Percentiles rank a stretch among this genome's conserved stretches.
Evolutionary conservation across 2,888 invertebrate genomes (phyloP).

Genomic region (Nomada lathburiana): DNA sequence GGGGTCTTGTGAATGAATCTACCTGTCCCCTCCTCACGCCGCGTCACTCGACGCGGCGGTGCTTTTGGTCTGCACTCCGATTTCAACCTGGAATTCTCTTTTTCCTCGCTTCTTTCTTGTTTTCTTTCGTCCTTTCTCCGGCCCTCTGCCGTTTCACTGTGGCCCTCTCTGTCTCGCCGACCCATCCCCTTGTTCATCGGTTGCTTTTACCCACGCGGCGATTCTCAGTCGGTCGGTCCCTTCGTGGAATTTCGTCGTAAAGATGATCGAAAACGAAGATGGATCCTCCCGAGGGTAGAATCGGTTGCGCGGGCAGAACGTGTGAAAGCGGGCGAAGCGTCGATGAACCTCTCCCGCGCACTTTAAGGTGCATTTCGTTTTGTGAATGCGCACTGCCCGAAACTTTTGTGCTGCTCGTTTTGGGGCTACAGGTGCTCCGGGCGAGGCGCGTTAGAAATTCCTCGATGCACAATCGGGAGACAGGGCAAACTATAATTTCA

Average conservation of each 20-base stretch:
- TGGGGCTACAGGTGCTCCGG: no score
- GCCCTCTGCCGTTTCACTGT: conserved; percentile 33
- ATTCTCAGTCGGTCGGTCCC: conserved; percentile 50
- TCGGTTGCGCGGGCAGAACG: conserved; percentile 64
- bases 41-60: conserved; percentile 56
- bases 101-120: conserved; percentile 33
- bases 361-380: background rate
- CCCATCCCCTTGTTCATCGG: conserved; percentile 20
- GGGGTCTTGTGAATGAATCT: conserved; percentile 79
- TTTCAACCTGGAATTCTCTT: conserved; percentile 64
- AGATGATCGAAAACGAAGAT: conserved; percentile 68
- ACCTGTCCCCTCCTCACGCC: conserved; percentile 61
- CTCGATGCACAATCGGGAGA: no score
- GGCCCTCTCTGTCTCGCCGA: conserved; percentile 14
- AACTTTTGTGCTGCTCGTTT: no score
- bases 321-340: conserved; percentile 54
- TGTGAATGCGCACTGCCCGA: background rate
- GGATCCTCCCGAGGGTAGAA: conserved; percentile 29
- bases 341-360: background rate
- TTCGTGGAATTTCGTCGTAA: conserved; percentile 66
- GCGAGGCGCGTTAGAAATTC: no score
- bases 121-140: conserved; percentile 28
- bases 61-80: conserved; percentile 71
- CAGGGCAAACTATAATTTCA: no score
- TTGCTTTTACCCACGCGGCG: conserved; percentile 36